A percentile compares a stretch with the other conserved stretches of the same genome.
Evolutionary conservation across 2,888 invertebrate species (phyloP).

Genomic region (Xiphydria camelus): DNA sequence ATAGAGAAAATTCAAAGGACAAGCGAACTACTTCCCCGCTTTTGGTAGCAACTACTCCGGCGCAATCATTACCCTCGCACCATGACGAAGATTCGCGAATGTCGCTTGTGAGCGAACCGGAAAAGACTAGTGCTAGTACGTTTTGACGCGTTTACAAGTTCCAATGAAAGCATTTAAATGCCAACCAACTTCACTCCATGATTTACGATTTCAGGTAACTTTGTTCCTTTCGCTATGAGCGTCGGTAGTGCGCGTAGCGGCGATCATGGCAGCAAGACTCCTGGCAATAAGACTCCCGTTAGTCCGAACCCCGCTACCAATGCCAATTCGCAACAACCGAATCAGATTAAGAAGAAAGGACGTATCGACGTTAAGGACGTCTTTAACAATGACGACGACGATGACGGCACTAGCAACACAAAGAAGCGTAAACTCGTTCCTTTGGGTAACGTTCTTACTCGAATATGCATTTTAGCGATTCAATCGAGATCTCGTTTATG

Average conservation of each 20-base stretch:
- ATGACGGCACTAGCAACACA: constrained; percentile 60
- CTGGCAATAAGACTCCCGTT: constrained; percentile 54
- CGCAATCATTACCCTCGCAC: constrained; percentile 40
- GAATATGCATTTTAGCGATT: no score
- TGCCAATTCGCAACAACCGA: constrained; percentile 39
- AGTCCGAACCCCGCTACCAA: constrained; percentile 44
- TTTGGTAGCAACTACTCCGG: constrained; percentile 32
- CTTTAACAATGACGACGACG: constrained; percentile 83
- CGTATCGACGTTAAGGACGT: constrained; percentile 78
- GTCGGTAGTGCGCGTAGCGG: constrained; percentile 41
- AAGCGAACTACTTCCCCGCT: constrained; percentile 43
- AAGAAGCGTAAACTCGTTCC: constrained; percentile 82
- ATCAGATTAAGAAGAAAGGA: constrained; percentile 67
- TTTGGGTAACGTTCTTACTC: constrained; percentile 64
- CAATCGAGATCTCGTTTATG: no score
- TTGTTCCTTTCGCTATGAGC: constrained; percentile 56
- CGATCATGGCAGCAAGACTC: constrained; percentile 48
- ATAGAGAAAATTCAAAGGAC: constrained; percentile 43
- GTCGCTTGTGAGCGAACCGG: constrained; percentile 54
- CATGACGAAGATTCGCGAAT: constrained; percentile 54
- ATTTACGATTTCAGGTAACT: constrained; percentile 46
- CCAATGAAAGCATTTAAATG: no score
- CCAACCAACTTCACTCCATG: no score
- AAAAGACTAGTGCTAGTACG: constrained; percentile 52
- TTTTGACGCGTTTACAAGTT: constrained; percentile 9